Percentiles rank a stretch among this genome's conserved stretches.
phyloP scores from a whole-genome alignment of 2,113 vertebrate species.

The Muntiacus muntjak region DNA sequence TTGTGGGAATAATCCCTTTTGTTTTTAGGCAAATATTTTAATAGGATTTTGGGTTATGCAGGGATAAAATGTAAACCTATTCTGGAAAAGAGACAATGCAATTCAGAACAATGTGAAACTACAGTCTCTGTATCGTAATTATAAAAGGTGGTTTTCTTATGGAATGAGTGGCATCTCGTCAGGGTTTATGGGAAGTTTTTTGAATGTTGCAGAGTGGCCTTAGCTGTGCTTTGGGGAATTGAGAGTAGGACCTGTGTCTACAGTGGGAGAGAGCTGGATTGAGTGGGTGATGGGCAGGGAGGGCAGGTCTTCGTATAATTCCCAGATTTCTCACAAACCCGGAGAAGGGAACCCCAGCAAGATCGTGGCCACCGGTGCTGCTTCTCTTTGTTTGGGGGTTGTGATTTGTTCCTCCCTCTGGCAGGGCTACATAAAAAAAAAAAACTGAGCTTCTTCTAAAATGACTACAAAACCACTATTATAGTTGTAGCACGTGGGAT shows the following conservation, averaged over 20 bases:
- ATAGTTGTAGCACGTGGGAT: too few relatives aligned
- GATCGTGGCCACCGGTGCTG: neutral
- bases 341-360: neutral
- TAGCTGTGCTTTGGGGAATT: neutral
- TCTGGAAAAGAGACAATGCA: constrained; percentile 7
- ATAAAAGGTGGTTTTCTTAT: neutral
- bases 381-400: neutral
- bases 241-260: neutral
- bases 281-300: neutral
- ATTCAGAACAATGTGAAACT: neutral
- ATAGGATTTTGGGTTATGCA: neutral
- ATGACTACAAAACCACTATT: neutral
- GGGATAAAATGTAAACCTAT: neutral
- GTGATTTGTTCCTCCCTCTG: neutral
- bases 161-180: neutral
- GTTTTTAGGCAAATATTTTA: constrained; percentile 42
- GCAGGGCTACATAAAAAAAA: neutral
- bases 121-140: neutral
- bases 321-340: neutral
- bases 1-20: constrained; percentile 31
- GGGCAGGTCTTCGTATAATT: neutral
- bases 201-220: neutral
- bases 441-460: neutral
- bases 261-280: neutral
- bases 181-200: neutral